Conservation (phyloP, 2,888 invertebrate genomes). For the Strigamia maritima region DNA sequence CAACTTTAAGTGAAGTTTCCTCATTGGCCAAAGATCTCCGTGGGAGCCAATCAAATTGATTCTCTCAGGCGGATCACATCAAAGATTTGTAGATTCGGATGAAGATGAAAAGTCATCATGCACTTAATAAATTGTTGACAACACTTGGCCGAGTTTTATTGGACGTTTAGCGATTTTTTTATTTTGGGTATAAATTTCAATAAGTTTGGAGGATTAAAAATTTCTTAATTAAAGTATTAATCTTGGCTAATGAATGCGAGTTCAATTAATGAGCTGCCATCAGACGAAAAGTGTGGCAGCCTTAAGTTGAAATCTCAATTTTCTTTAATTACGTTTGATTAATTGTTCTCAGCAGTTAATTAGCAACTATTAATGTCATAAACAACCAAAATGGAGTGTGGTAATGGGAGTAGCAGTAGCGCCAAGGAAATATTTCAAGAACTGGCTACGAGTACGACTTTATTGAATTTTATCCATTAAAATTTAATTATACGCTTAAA, state of each 20-base stretch:
- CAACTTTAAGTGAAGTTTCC: constrained; percentile 34
- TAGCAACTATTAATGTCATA: constrained; percentile 40
- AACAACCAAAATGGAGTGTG: constrained; percentile 35
- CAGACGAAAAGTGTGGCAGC: constrained; percentile 30
- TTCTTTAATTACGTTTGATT: constrained; percentile 42
- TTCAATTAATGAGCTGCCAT: constrained; percentile 39
- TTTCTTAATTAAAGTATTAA: constrained; percentile 41
- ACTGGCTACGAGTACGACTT: neutral
- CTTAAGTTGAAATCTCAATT: constrained; percentile 38
- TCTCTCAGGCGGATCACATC: constrained; percentile 32
- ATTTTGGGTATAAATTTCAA: constrained; percentile 3
- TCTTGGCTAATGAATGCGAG: constrained; percentile 39
- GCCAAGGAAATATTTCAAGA: constrained; percentile 25
- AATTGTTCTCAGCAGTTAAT: constrained; percentile 42
- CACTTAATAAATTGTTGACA: neutral
- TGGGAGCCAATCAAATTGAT: constrained; percentile 23
- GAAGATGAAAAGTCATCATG: constrained; percentile 10
- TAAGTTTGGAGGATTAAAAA: constrained; percentile 38
- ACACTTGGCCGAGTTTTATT: neutral
- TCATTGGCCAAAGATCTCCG: constrained; percentile 31
- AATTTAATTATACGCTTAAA: constrained; percentile 3
- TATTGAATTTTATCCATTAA: neutral
- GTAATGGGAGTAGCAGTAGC: constrained; percentile 1
- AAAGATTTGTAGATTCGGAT: constrained; percentile 19
- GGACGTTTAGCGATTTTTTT: neutral